Evolutionary conservation across 2,113 vertebrate genomes (phyloP), one percentile per base, ranked within the genome.

Genomic region (Sarotherodon lohbergeri): DNA sequence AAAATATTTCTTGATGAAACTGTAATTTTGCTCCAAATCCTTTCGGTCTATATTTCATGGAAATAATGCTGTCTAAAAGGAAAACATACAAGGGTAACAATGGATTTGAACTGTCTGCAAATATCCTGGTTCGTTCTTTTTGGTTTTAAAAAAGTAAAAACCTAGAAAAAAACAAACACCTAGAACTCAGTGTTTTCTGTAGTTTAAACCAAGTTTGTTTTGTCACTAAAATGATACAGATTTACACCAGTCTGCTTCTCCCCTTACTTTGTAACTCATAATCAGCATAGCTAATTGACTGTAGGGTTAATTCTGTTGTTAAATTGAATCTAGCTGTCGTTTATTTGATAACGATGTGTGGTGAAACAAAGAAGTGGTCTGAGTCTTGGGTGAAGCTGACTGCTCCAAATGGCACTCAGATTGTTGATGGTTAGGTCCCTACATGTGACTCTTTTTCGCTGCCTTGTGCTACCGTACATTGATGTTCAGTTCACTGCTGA

Each of bases 1-100:
- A 78, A 91, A 81, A 46, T 76, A 84, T 94, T 94, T 93, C 88
- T 91, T 71, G 66, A 92, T 82, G 84, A 93, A 92, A 93, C 89
- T 94, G 83, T 92, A 90, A 90, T 54, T 80, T 81, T 79, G 81
- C 81, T 90, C 85, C 80, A 39, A 61, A 81, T 86, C 48, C 48
- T 87, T 91, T 84, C 57, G n/a, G 84, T 81, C 83, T 86, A 55
- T 90, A 79, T 91, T 90, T 86, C 85, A 90, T 84, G 91, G 90
- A 91, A 87, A 79, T 82, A 80, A 48, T 84, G 46, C 36, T 76
- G 90, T 80, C 41, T 87, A 80, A 87, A 86, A 89, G 73, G 34
- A 86, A 83, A 88, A 87, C 16, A 9, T 12, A 55, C 71, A 36
- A 50, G 32, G 46, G 50, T 55, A 78, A 54, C 46, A 4, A n/a